Evolutionary conservation across 2,797 vertebrate genomes (phyloP).

Genomic region (Chromobotia macracanthus): DNA sequence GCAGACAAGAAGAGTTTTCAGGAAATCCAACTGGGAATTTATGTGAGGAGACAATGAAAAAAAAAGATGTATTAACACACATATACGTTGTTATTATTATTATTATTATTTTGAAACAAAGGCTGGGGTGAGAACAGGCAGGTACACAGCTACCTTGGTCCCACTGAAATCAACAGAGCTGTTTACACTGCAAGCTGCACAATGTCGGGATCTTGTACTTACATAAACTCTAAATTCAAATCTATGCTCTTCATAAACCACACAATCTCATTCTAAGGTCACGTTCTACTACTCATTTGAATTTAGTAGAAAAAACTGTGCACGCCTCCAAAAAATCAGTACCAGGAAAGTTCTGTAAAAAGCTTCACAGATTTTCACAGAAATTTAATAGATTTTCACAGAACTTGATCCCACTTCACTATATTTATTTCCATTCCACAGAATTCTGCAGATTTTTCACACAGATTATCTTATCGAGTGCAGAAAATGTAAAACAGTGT

Average conservation of each 20-base stretch:
- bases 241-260: conserved; percentile 1
- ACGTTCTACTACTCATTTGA: not conserved
- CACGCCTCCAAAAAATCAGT: too few relatives aligned
- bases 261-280: not conserved
- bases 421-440: too few relatives aligned
- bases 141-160: not conserved
- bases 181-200: not conserved
- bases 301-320: not conserved
- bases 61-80: not conserved
- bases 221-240: not conserved
- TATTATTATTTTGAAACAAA: not conserved
- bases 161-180: not conserved
- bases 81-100: too few relatives aligned
- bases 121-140: not conserved
- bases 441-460: too few relatives aligned
- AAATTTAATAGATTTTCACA: too few relatives aligned
- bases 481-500: too few relatives aligned
- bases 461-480: too few relatives aligned
- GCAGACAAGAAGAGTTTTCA: not conserved
- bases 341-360: too few relatives aligned
- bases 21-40: too few relatives aligned
- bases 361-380: too few relatives aligned
- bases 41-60: not conserved
- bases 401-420: too few relatives aligned
- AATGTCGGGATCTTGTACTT: not conserved